These are phyloP conservation scores for Falco cherrug DNA, from an alignment of 2,797 vertebrate genomes.

Conservation along the genomic window DNA sequence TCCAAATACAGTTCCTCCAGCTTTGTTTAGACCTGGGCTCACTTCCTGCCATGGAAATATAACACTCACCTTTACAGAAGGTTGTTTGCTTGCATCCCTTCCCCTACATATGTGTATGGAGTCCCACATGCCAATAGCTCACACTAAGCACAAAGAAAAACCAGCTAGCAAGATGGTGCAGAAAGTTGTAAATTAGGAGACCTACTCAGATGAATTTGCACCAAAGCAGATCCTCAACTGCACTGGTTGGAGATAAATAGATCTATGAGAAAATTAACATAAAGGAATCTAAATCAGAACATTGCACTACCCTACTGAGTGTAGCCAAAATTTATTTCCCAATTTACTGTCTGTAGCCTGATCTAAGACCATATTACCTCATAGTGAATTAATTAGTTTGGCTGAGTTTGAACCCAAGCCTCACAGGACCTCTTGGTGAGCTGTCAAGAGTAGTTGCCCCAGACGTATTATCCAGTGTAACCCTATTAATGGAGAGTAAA, in stretches of 20 bases:
- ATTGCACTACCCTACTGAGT: not conserved
- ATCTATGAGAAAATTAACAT: not conserved
- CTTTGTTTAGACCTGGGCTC: not conserved
- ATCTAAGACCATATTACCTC: not conserved
- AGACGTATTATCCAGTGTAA: not conserved
- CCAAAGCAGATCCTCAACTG: not conserved
- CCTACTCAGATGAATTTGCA: not conserved
- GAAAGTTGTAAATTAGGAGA: not conserved
- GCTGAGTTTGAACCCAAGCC: not conserved
- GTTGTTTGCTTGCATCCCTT: not conserved
- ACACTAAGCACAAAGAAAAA: not conserved
- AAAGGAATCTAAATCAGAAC: not conserved
- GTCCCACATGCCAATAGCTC: not conserved
- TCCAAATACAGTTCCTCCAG: not conserved
- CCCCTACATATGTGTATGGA: fast-evolving
- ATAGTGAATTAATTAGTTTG: not conserved
- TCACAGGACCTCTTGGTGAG: not conserved
- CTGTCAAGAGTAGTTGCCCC: not conserved
- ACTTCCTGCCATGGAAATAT: not conserved
- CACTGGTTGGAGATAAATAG: not conserved
- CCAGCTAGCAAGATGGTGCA: not conserved
- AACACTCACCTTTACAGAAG: not conserved
- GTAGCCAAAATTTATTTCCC: not conserved
- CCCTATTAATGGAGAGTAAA: not conserved
- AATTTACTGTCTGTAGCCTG: not conserved